These are phyloP conservation scores for Lophotriccus pileatus DNA, from an alignment of 2,797 vertebrate genomes.

Conservation along the genomic window DNA sequence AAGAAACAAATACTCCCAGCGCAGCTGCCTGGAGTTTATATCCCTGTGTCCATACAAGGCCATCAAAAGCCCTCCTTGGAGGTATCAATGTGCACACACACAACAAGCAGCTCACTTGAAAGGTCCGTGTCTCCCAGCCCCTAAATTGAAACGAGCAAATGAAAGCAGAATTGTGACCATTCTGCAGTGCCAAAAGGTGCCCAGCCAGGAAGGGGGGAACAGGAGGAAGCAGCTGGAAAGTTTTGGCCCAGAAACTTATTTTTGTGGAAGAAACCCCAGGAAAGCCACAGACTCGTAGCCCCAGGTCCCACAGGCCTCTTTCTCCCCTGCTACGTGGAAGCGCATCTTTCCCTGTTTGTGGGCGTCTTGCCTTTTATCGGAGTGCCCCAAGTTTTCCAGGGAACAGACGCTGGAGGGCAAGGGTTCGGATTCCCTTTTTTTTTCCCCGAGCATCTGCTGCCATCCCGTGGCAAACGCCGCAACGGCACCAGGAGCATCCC, in stretches of 20 bases:
- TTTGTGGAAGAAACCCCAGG: neutral
- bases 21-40: neutral
- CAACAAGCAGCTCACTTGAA: neutral
- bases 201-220: no score
- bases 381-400: neutral
- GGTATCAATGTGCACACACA: neutral
- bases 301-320: neutral
- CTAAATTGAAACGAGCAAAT: neutral
- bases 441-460: slow-evolving; percentile 14
- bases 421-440: neutral
- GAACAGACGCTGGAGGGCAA: fast-evolving
- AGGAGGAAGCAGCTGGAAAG: neutral
- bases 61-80: neutral
- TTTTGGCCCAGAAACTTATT: neutral
- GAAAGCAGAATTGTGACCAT: fast-evolving
- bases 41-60: neutral
- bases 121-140: neutral
- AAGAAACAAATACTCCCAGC: neutral
- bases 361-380: fast-evolving
- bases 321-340: neutral
- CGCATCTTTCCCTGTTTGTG: fast-evolving
- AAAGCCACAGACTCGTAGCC: neutral
- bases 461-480: neutral
- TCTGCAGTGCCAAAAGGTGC: neutral
- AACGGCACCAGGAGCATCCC: neutral